Evolutionary conservation across 1,140 invertebrate species (phyloP).

Genomic region (Plodia interpunctella): DNA sequence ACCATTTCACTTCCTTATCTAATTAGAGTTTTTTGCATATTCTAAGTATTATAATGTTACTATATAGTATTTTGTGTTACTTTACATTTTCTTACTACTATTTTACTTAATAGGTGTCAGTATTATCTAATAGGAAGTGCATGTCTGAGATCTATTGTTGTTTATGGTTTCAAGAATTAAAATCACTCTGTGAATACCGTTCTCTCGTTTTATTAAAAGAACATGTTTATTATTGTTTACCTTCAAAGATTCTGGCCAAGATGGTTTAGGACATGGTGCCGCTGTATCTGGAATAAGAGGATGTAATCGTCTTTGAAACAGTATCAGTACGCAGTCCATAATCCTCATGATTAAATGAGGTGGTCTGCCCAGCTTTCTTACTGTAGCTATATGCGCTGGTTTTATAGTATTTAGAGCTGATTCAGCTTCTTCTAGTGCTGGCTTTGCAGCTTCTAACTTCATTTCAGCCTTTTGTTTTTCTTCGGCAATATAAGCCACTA

Average conservation of each 20-base stretch:
- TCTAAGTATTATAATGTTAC: too few species aligned
- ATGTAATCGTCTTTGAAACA: constrained; percentile 93
- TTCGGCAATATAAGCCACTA: constrained; percentile 93
- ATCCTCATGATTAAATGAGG: constrained; percentile 98
- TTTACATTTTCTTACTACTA: too few species aligned
- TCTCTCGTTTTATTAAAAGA: too few species aligned
- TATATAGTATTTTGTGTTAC: too few species aligned
- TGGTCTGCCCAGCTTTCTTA: constrained; percentile 94
- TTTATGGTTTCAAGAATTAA: too few species aligned
- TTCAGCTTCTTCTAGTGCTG: constrained; percentile 95
- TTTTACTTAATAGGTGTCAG: too few species aligned
- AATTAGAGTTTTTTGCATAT: too few species aligned
- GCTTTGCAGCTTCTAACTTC: constrained; percentile 93
- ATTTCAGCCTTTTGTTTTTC: constrained; percentile 95
- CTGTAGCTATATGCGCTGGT: constrained; percentile 97
- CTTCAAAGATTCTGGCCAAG: constrained; percentile 97
- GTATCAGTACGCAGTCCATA: constrained; percentile 96
- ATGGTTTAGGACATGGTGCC: constrained; percentile 92
- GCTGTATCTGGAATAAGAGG: constrained; percentile 88
- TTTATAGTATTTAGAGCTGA: constrained; percentile 97
- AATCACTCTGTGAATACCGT: too few species aligned
- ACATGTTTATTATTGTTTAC: constrained; percentile 78
- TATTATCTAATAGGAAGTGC: too few species aligned
- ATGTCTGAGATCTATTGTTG: too few species aligned
- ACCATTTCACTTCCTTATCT: too few species aligned